Base-by-base conservation (phyloP, 2,113 vertebrate species). In the Clupea harengus region DNA sequence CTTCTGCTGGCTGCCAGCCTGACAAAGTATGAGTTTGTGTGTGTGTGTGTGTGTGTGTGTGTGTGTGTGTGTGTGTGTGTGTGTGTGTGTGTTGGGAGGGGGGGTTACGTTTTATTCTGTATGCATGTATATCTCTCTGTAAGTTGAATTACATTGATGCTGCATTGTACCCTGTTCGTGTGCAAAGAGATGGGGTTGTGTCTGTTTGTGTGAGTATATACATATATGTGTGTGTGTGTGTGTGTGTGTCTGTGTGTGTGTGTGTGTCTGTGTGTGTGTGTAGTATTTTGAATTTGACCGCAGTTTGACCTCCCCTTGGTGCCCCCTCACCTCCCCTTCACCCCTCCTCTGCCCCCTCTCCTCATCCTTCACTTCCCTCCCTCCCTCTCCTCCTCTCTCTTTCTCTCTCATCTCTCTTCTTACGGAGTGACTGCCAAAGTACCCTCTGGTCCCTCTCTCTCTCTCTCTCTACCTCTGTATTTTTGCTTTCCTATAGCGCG, bases 251-350 rank as follows among this genome's bases (percentile, higher is more conserved):
- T 75, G 80, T 82, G 60, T 80, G 64, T 50, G 72, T 82, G 67
- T 60, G 81, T 81, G 49, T 84, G 50, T 81, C 49, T 82, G 46
- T 82, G 54, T 28, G 25, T 54, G 32, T 67, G 60, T 50, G 47
- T 20, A 80, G 64, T 28, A 82, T 89, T 84, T 94, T 94, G 93
- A 84, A 94, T 95, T 94, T 95, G 94, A 95, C 95, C 93, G 91
- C 83, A 72, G 86, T 83, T 82, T 93, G 94, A 95, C 94, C 95
- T 91, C 90, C 93, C 92, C 90, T 57, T 87, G 81, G 89, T 90
- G 89, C 91, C 93, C 92, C 92, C 91, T 94, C 93, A 95, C 94
- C 94, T 94, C 93, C 94, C 94, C 89, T 89, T 89, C 94, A 94
- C 94, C 94, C 94, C 94, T 93, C 93, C 91, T 92, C 90, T 92